phyloP scores from a whole-genome alignment of 1,140 invertebrate species.

The Zaprionus ghesquierei region DNA sequence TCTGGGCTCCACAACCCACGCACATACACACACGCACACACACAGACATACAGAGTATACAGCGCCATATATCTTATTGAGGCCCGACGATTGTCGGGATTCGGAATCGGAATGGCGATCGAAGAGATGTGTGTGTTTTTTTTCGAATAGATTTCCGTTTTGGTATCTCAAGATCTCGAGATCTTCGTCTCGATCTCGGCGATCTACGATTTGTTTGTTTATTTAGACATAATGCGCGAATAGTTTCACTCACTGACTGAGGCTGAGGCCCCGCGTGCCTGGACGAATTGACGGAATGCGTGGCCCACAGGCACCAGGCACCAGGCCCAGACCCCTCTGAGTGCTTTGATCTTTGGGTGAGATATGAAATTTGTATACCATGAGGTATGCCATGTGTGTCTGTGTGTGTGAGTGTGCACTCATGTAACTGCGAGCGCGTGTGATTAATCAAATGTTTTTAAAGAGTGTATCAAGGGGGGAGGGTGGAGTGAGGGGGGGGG shows the following conservation, averaged over 20 bases:
- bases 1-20: constrained; percentile 52
- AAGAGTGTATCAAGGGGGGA: neutral
- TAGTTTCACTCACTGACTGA: constrained; percentile 70
- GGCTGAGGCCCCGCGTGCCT: constrained; percentile 10
- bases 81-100: neutral
- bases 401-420: neutral
- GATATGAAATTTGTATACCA: constrained; percentile 24
- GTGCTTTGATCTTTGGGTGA: constrained; percentile 70
- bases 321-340: constrained; percentile 15
- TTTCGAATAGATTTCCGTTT: constrained; percentile 37
- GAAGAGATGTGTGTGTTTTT: constrained; percentile 18
- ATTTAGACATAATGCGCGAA: constrained; percentile 80
- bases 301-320: neutral
- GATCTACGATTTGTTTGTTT: constrained; percentile 59
- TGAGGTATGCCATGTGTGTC: neutral
- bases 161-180: constrained; percentile 36
- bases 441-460: constrained; percentile 79
- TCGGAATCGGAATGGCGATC: no score
- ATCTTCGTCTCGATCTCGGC: constrained; percentile 38
- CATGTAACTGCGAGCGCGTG: constrained; percentile 31
- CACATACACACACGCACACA: neutral
- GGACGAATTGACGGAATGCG: constrained; percentile 44
- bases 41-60: neutral
- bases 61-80: constrained; percentile 57
- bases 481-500: neutral